Base-by-base conservation (phyloP, 2,797 vertebrate species). In the Choloepus didactylus region DNA sequence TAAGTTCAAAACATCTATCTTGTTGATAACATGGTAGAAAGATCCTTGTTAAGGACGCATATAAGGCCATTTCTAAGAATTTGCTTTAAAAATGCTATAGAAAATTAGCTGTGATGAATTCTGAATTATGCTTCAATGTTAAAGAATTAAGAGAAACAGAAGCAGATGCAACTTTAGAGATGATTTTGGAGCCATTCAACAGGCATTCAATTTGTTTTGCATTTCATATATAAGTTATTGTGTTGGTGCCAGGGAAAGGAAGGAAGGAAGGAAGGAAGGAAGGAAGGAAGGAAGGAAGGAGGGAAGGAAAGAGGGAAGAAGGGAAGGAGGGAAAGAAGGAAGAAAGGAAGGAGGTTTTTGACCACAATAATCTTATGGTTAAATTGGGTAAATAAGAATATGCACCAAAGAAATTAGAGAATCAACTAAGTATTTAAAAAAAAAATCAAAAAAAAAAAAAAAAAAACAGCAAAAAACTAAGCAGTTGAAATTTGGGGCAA, bases 1-100 rank as follows among this genome's bases (percentile, higher is more conserved):
- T 85, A 3, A 90, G 41, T 87, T 87, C 9, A 75, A 92, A 93
- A 84, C 79, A 80, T 44, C n/a, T 82, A 77, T 73, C 38, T 87
- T 72, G 23, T 21, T 87, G 9, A 77, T 62, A 81, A 77, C 29
- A 73, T 75, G 29, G 29, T 66, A 77, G 56, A 84, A 56, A 81
- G 3, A 64, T 60, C 73, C 4, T 6, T 89, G 82, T 83, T 91
- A 38, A 3, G 7, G 59, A 81, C 54, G 2, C 51, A 23, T 23
- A 0, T 73, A 70, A 3, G 27, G 0, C 6, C 9, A 79, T 83
- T 88, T 88, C 16, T 75, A 38, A 90, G 3, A 2, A 25, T 66
- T 46, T 88, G 75, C 41, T 82, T 80, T 41, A 5, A 69, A 92
- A 82, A 66, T 25, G 8, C 29, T 19, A 31, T 72, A 67, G 46